These are phyloP conservation scores for Dicaeum eximium DNA, from an alignment of 2,113 vertebrate species.

Conservation along the genomic window DNA sequence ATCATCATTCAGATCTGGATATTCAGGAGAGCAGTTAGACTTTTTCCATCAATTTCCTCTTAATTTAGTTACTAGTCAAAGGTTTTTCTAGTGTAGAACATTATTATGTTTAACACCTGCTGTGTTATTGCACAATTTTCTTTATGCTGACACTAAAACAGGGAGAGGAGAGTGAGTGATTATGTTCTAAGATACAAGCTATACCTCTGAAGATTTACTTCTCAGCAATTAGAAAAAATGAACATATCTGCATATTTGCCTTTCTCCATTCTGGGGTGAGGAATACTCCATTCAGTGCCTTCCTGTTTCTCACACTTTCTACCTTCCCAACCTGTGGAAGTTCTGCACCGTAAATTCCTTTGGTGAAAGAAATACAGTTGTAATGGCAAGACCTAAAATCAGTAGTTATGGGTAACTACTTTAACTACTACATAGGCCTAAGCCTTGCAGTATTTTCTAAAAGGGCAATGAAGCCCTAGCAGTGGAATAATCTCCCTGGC, in stretches of 20 bases:
- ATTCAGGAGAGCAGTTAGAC: background rate
- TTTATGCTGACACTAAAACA: slow-evolving; percentile 39
- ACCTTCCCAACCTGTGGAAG: background rate
- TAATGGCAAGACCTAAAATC: background rate
- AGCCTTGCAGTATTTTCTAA: background rate
- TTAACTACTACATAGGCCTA: background rate
- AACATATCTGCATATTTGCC: background rate
- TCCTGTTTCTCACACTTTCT: background rate
- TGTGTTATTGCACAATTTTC: slow-evolving; percentile 31
- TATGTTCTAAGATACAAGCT: background rate
- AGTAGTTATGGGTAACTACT: background rate
- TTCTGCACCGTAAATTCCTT: background rate
- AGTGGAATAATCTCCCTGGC: background rate
- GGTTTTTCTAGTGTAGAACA: background rate
- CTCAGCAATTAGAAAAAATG: background rate
- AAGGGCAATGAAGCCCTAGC: background rate
- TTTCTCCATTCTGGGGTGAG: background rate
- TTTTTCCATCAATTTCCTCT: background rate
- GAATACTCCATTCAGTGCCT: background rate
- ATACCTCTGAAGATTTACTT: slow-evolving; percentile 14
- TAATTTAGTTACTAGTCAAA: slow-evolving; percentile 37
- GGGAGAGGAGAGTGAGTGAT: background rate
- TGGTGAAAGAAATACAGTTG: background rate
- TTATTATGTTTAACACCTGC: slow-evolving; percentile 43
- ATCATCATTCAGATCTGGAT: background rate